Percentiles rank a stretch among this genome's conserved stretches.
phyloP scores from a whole-genome alignment of 2,113 vertebrate species.

The Pachycephala philippinensis region DNA sequence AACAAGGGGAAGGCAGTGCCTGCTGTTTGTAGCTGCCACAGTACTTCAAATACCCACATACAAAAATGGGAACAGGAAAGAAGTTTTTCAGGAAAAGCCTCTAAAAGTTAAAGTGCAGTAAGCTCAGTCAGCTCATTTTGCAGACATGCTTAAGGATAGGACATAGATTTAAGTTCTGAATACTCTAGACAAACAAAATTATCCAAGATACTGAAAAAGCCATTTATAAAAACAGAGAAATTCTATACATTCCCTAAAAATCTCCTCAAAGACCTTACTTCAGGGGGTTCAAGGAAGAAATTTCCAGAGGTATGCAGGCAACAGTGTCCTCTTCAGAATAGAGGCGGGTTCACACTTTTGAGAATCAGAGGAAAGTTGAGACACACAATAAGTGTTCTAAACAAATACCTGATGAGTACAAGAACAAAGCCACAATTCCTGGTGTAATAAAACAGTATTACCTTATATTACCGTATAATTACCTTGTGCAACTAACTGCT shows the following conservation, averaged over 20 bases:
- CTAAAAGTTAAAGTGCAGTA: neutral
- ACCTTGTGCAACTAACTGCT: conserved; percentile 23
- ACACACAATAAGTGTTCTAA: neutral
- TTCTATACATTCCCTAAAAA: neutral
- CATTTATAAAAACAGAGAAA: neutral
- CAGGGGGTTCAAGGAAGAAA: neutral
- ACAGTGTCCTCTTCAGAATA: neutral
- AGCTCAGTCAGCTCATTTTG: neutral
- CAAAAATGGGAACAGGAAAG: neutral
- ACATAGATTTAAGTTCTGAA: neutral
- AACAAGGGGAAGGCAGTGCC: neutral
- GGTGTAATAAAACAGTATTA: conserved; percentile 5
- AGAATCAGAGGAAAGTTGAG: neutral
- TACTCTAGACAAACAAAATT: neutral
- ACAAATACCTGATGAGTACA: neutral
- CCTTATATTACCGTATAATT: neutral
- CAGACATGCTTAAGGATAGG: neutral
- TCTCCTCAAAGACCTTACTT: neutral
- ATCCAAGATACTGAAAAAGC: neutral
- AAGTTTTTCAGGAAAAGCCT: neutral
- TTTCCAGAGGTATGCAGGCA: neutral
- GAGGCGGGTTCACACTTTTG: neutral
- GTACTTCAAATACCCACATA: neutral
- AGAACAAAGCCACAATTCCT: neutral
- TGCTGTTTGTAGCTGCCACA: neutral